phyloP scores from a whole-genome alignment of 1,140 invertebrate genomes.

The Pseudomyrmex dendroicus region DNA sequence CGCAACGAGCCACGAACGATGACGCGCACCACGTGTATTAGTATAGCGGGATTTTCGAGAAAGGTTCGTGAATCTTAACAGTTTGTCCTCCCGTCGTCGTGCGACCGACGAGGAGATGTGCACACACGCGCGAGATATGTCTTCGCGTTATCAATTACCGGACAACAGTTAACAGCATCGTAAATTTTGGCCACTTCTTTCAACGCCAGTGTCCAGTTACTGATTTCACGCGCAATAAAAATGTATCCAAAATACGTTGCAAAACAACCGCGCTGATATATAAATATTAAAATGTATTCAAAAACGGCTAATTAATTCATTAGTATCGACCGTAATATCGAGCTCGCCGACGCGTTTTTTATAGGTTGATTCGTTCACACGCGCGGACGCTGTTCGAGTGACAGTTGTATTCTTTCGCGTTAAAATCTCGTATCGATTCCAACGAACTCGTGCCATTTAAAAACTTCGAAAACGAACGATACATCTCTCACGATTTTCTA shows the following conservation, averaged over 20 bases:
- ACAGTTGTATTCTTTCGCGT: neutral
- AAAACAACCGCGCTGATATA: neutral
- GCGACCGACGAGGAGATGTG: neutral
- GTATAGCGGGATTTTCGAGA: conserved; percentile 58
- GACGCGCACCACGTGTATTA: conserved; percentile 47
- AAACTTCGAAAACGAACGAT: neutral
- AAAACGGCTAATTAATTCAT: conserved; percentile 17
- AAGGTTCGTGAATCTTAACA: conserved; percentile 45
- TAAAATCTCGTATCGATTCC: conserved; percentile 2
- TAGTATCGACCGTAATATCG: neutral
- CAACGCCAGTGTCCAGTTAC: neutral
- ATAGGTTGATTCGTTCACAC: neutral
- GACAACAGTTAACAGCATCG: conserved; percentile 19
- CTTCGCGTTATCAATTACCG: conserved; percentile 48
- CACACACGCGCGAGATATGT: neutral
- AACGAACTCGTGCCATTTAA: conserved; percentile 18
- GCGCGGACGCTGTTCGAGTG: neutral
- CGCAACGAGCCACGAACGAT: conserved; percentile 38
- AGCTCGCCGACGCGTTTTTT: neutral
- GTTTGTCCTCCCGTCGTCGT: conserved; percentile 12
- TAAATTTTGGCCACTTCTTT: conserved; percentile 23
- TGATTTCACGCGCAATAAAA: conserved; percentile 25
- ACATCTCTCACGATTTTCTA: neutral
- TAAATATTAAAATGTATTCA: conserved; percentile 51
- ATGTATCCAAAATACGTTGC: neutral